Evolutionary conservation across 2,888 invertebrate species (phyloP).

Genomic region (Galerucella nymphaeae): DNA sequence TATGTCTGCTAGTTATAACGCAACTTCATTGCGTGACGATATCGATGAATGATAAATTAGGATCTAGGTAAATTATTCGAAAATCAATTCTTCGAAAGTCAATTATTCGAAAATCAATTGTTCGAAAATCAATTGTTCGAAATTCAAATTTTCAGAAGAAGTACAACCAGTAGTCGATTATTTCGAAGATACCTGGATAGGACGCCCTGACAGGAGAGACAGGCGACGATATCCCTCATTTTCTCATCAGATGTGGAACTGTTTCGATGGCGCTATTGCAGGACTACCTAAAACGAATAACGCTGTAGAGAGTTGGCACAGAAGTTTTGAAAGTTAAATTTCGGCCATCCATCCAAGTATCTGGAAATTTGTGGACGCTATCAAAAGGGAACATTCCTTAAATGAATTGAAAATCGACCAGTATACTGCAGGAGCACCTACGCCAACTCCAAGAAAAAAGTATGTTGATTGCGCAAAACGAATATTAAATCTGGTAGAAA

Average conservation of each 20-base stretch:
- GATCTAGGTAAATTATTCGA: too few relatives aligned
- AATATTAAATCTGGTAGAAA: too few relatives aligned
- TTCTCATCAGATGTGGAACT: constrained; percentile 24
- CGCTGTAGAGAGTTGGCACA: constrained; percentile 16
- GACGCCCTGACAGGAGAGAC: constrained; percentile 19
- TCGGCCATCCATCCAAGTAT: constrained; percentile 2
- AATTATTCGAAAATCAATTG: too few relatives aligned
- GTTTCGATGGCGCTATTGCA: not conserved
- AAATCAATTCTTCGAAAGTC: too few relatives aligned
- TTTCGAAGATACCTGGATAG: constrained; percentile 28
- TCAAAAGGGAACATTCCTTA: not conserved
- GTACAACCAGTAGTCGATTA: constrained; percentile 19
- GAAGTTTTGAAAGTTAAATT: not conserved
- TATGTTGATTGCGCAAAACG: not conserved
- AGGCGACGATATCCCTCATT: constrained; percentile 21
- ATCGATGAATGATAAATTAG: too few relatives aligned
- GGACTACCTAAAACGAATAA: constrained; percentile 12
- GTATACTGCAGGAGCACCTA: not conserved
- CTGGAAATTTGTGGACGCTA: constrained; percentile 6
- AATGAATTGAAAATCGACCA: constrained; percentile 1
- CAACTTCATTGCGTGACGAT: too few relatives aligned
- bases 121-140: too few relatives aligned
- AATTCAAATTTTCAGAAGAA: constrained; percentile 18
- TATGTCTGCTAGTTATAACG: too few relatives aligned
- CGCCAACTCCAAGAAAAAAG: not conserved